Percentiles rank a stretch among this genome's conserved stretches.
Conservation (phyloP, 2,797 vertebrate species). For the Intellagama lesueurii region DNA sequence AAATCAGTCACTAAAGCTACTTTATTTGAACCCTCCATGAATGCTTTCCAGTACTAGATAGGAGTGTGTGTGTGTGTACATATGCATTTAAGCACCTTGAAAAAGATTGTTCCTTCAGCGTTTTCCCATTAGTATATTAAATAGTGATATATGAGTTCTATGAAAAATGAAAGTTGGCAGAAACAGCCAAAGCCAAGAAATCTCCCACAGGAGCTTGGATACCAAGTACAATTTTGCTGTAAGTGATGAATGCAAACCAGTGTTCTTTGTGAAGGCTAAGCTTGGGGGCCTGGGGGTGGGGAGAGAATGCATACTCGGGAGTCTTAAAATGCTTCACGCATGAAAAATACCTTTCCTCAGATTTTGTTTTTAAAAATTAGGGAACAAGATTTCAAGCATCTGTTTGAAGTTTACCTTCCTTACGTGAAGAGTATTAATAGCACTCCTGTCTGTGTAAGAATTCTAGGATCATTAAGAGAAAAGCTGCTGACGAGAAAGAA, state of each 20-base stretch:
- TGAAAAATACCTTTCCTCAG: constrained; percentile 68
- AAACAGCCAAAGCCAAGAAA: constrained; percentile 58
- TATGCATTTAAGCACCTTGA: constrained; percentile 13
- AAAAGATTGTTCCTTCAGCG: constrained; percentile 39
- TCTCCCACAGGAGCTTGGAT: constrained; percentile 69
- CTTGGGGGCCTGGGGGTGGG: constrained; percentile 38
- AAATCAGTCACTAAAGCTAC: constrained; percentile 29
- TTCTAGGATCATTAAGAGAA: constrained; percentile 37
- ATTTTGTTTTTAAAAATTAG: constrained; percentile 58
- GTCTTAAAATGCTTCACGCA: constrained; percentile 66
- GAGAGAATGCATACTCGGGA: constrained; percentile 57
- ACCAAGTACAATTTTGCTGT: constrained; percentile 59
- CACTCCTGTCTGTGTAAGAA: constrained; percentile 29
- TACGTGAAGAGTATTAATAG: constrained; percentile 26
- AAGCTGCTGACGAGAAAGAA: constrained; percentile 38
- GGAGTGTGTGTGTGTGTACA: constrained; percentile 22
- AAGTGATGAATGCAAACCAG: constrained; percentile 72
- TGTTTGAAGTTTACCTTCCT: constrained; percentile 44
- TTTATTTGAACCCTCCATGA: constrained; percentile 39
- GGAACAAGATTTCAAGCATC: constrained; percentile 49
- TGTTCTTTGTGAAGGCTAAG: constrained; percentile 50
- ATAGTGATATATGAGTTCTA: constrained; percentile 53
- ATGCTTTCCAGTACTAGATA: not conserved
- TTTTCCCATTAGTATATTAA: constrained; percentile 59
- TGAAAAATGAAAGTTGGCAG: constrained; percentile 70